These are phyloP conservation scores for Drosophila mulleri DNA, from an alignment of 2,888 invertebrate genomes.

Conservation along the genomic window DNA sequence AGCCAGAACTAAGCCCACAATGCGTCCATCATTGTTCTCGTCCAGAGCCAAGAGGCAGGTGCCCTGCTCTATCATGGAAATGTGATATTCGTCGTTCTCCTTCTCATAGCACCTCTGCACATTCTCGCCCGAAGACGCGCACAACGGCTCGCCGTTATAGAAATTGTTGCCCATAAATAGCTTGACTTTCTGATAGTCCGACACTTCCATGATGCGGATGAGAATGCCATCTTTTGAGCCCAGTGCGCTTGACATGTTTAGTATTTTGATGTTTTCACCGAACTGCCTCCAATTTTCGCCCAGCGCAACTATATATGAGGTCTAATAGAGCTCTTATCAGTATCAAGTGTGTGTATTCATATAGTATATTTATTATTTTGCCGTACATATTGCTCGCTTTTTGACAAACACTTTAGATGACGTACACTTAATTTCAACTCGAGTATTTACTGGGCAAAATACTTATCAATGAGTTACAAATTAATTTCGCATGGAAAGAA, in stretches of 20 bases:
- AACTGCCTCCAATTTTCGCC: neutral
- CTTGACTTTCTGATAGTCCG: constrained; percentile 45
- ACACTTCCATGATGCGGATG: constrained; percentile 44
- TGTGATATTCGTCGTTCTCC: constrained; percentile 49
- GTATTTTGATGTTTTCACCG: neutral
- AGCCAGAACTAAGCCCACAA: constrained; percentile 56
- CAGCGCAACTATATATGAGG: constrained; percentile 13
- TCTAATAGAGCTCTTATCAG: neutral
- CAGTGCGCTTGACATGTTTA: constrained; percentile 36
- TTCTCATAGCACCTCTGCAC: constrained; percentile 33
- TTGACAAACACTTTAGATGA: neutral
- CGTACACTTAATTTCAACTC: neutral
- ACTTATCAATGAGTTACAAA: constrained; percentile 5
- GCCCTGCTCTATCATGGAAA: constrained; percentile 49
- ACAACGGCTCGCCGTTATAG: constrained; percentile 46
- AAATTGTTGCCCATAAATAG: constrained; percentile 44
- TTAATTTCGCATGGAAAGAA: constrained; percentile 5
- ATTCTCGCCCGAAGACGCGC: constrained; percentile 39
- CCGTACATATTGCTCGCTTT: neutral
- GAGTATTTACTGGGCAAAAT: neutral
- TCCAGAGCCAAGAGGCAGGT: constrained; percentile 50
- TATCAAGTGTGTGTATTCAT: neutral
- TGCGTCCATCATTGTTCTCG: constrained; percentile 25
- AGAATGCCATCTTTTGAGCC: constrained; percentile 41
- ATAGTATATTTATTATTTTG: neutral